Conservation (phyloP, 2,888 invertebrate species). For the Drosophila maculinotata region DNA sequence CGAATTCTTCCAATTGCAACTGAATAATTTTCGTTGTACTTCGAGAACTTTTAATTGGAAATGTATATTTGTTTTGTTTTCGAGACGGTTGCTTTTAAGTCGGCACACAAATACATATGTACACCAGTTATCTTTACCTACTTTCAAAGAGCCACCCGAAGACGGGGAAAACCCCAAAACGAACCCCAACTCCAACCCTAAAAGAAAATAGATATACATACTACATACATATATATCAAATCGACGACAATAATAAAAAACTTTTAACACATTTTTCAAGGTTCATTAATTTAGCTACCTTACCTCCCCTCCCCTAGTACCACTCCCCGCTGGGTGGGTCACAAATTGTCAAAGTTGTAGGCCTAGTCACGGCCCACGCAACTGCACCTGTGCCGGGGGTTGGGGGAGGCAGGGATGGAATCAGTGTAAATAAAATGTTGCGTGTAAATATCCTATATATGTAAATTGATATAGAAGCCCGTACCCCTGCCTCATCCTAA, state of each 20-base stretch:
- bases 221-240: conserved; percentile 39
- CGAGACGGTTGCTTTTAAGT: background rate
- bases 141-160: background rate
- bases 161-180: conserved; percentile 13
- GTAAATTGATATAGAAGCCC: conserved; percentile 69
- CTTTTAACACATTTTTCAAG: conserved; percentile 81
- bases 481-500: conserved; percentile 3
- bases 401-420: conserved; percentile 28
- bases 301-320: background rate
- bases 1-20: conserved; percentile 7
- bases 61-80: background rate
- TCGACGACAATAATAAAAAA: conserved; percentile 67
- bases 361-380: conserved; percentile 25
- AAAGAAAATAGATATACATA: background rate
- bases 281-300: conserved; percentile 72
- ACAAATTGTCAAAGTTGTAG: conserved; percentile 46
- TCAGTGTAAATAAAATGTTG: conserved; percentile 80
- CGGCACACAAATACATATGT: background rate
- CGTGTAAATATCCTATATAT: conserved; percentile 81
- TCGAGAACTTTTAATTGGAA: conserved; percentile 55
- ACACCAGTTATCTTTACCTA: conserved; percentile 1
- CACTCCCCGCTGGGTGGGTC: conserved; percentile 8
- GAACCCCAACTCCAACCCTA: background rate
- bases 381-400: conserved; percentile 41
- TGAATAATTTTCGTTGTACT: conserved; percentile 19